A percentile compares a stretch with the other conserved stretches of the same genome.
Evolutionary conservation across 2,888 invertebrate genomes (phyloP).

Genomic region (Anoplius nigerrimus): DNA sequence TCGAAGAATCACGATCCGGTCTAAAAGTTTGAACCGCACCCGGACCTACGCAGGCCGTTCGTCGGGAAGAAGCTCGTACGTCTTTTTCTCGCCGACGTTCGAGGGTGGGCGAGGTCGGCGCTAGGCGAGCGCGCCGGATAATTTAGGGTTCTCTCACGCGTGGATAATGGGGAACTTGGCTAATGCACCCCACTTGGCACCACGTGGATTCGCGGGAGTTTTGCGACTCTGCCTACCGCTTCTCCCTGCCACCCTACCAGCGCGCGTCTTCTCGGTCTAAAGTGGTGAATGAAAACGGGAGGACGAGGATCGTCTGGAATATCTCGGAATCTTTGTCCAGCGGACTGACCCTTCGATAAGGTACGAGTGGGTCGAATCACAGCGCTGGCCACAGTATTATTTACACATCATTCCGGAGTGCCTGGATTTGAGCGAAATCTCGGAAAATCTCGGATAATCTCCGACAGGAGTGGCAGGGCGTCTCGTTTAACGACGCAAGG

Average conservation of each 20-base stretch:
- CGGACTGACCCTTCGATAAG: too few relatives aligned
- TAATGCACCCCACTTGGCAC: conserved; percentile 73
- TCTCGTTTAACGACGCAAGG: conserved; percentile 22
- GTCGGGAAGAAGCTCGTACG: conserved; percentile 64
- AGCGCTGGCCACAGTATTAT: too few relatives aligned
- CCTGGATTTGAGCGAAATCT: neutral
- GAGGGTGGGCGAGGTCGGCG: conserved; percentile 54
- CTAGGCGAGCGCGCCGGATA: conserved; percentile 67
- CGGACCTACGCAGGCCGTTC: conserved; percentile 44
- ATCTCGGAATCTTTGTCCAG: too few relatives aligned
- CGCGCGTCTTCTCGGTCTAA: conserved; percentile 15
- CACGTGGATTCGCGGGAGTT: conserved; percentile 65
- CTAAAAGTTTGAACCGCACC: conserved; percentile 39
- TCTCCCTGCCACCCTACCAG: neutral
- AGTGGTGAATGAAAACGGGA: too few relatives aligned
- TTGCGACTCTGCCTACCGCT: conserved; percentile 38
- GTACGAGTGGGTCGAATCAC: too few relatives aligned
- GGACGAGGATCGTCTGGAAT: too few relatives aligned
- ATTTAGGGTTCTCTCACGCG: conserved; percentile 73
- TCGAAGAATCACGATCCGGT: conserved; percentile 45
- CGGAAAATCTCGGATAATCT: neutral
- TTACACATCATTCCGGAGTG: neutral
- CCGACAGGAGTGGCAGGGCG: conserved; percentile 1
- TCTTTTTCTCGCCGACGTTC: conserved; percentile 71
- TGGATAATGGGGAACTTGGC: conserved; percentile 73